Conservation (phyloP, 2,797 vertebrate species). For the Pitangus sulphuratus region DNA sequence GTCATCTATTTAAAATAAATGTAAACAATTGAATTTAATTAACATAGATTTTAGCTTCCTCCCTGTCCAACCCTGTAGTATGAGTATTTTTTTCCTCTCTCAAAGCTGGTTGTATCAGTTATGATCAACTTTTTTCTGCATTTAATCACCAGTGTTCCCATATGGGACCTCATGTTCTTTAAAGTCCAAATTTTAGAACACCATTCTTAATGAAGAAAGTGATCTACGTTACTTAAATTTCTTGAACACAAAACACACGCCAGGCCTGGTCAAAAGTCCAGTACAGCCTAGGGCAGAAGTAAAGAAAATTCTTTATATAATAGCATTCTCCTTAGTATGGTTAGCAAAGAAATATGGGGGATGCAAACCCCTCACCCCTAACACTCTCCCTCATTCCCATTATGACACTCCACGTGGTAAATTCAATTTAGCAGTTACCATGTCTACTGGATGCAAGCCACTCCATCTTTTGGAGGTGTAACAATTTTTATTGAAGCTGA, state of each 20-base stretch:
- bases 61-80: background rate
- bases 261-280: background rate
- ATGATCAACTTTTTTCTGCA: background rate
- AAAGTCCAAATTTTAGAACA: background rate
- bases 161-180: fast-evolving
- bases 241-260: background rate
- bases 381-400: background rate
- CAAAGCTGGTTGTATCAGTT: background rate
- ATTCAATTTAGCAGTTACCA: background rate
- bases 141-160: background rate
- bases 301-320: background rate
- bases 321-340: background rate
- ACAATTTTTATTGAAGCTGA: background rate
- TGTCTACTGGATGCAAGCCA: background rate
- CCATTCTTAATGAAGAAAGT: background rate
- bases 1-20: background rate
- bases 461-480: background rate
- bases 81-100: background rate
- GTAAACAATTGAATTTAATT: background rate
- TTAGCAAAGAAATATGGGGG: background rate
- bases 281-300: background rate
- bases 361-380: background rate
- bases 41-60: background rate
- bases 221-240: background rate
- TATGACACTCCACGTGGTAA: background rate